Base-by-base conservation (phyloP, 2,888 invertebrate species). In the Catocala sponsa region DNA sequence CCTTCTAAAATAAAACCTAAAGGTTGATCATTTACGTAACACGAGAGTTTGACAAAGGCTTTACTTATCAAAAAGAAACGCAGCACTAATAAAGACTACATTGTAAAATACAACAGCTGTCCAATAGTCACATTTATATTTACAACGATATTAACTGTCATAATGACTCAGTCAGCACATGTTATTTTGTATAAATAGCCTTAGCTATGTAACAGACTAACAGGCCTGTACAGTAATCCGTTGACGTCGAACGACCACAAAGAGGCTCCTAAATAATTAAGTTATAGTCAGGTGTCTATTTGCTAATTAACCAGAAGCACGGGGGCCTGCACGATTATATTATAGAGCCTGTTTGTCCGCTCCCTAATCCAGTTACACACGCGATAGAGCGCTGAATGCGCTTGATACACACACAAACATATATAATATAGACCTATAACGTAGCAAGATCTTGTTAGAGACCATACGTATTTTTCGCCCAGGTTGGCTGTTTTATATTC, bases 341-440 rank as follows among this genome's bases (percentile, higher is more conserved):
- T 65, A 71, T 71, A 69, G 69, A 67, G 70, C 72, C 60, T 64
- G 71, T 71, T 71, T 71, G 69, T 59, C 57, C 68, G 67, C 69
- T 67, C 70, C 76, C 70, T 75, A 76, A 73, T 69, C 73, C 67
- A 67, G 73, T 79, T 76, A 74, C 70, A 73, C 72, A 72, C 63
- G 67, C 75, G 70, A 70, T 76, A 71, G 63, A 54, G 60, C 67
- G 56, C 65, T 68, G 51, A 33, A 61, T 52, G 44, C 49, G 41
- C 32, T 41, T 15, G 15, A 12, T 47, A 46, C 6, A 58, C 9
- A 47, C n/a, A 41, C 41, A 48, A 11, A 47, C 44, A 41, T 38
- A 50, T 15, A 13, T 32, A 7, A 38, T 38, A 38, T 9, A 7
- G 9, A 38, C 35, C 35, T 25, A 38, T 38, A 38, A 5, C 9